Evolutionary conservation across 2,113 vertebrate species (phyloP), one percentile per base, ranked within the genome.

Genomic region (Hippocampus zosterae): DNA sequence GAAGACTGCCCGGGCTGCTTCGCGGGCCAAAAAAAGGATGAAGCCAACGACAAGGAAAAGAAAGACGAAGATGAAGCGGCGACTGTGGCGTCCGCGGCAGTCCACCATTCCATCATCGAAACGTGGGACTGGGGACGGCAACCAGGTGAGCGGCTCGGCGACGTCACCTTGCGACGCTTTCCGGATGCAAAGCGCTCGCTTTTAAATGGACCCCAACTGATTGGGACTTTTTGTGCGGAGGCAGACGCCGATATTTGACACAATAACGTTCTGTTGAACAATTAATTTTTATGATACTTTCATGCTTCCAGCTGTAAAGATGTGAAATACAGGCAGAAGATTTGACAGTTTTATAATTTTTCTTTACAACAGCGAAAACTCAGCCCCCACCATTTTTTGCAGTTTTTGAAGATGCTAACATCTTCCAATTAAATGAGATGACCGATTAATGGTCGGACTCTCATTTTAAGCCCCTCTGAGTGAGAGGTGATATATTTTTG

Each of bases 121-220:
- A 97, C 95, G 19, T 99, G 97, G 97, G 94, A 99, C 66, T 99
- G 97, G 97, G 96, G 97, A 50, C 92, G 84, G 71, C 97, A 98
- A 73, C 96, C 97, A 95, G 97, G 96, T 99, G 93, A 87, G 85
- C 11, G 2, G 9, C n/a, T 55, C 21, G 9, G 52, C 48, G 1
- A 50, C 5, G 18, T 50, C 48, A 21, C 48, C 48, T 8, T 8
- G 16, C 2, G 16, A 5, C 19, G 16, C 46, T 48, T 48, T 48
- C 5, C 19, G 19, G 9, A 79, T 71, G 46, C 74, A 79, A 81
- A 56, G 37, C 72, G 79, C 75, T 50, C 74, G 81, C 76, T 73
- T 70, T 85, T 70, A 78, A 81, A 79, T 81, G 75, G 79, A 37
- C 33, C 33, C 33, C 33, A 37, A 37, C 5, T 37, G 5, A 37